Base-by-base conservation (phyloP, 2,113 vertebrate genomes). In the Pungitius pungitius region DNA sequence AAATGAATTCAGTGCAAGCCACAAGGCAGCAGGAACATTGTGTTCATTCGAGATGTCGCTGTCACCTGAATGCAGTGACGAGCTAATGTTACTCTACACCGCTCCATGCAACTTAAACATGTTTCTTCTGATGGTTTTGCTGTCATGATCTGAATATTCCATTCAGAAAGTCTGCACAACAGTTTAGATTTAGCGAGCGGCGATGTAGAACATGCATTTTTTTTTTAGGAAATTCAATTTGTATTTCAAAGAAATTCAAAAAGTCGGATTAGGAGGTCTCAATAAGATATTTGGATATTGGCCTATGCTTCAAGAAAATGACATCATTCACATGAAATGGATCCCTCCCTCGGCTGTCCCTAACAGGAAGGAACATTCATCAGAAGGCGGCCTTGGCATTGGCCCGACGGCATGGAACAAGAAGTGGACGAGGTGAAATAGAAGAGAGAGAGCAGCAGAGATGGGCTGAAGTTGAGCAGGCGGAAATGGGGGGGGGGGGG, bases 321-420 rank as follows among this genome's bases (percentile, higher is more conserved):
- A 8, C n/a, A 68, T 30, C 40, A 51, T 30, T 69, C 4, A 54
- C 13, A 43, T 62, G 13, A 55, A 57, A 58, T 35, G 8, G 0
- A 8, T n/a, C n/a, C n/a, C n/a, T n/a, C n/a, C n/a, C n/a, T n/a
- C n/a, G n/a, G n/a, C n/a, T n/a, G n/a, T n/a, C n/a, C n/a, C n/a
- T n/a, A n/a, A n/a, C n/a, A n/a, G n/a, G n/a, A n/a, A n/a, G n/a
- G n/a, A n/a, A n/a, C n/a, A n/a, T n/a, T n/a, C n/a, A n/a, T n/a
- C n/a, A n/a, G n/a, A n/a, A n/a, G 55, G 69, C 61, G 81, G 57
- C 69, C 73, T 61, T 75, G 80, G 84, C 72, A 75, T 77, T 69
- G n/a, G 76, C 67, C 69, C 1, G 2, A 20, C 26, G 27, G 9
- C 2, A 37, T 54, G 12, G 51, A 79, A 64, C 64, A 79, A 81